These are phyloP conservation scores for Nannospalax galili DNA, from an alignment of 2,113 vertebrate genomes.

Conservation along the genomic window DNA sequence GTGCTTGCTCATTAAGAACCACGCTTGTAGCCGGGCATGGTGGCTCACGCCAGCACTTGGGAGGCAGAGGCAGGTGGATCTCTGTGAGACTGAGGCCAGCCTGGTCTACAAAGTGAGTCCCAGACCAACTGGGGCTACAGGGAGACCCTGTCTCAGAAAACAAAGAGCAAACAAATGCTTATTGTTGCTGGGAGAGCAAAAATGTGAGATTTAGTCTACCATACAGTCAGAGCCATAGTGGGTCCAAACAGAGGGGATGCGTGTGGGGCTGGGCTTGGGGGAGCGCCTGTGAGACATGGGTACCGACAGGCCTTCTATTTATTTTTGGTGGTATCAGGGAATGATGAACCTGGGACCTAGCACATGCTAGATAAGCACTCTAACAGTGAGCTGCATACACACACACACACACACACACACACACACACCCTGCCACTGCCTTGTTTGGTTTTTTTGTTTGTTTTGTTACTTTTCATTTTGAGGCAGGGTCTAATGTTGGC, in stretches of 20 bases:
- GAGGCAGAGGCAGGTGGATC: too few relatives aligned
- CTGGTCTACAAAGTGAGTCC: too few relatives aligned
- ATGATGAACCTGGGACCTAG: background rate
- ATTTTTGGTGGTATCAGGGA: background rate
- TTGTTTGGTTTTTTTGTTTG: too few relatives aligned
- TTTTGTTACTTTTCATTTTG: background rate
- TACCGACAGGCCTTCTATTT: rapidly evolving
- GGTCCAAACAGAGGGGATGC: rapidly evolving
- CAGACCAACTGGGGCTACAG: too few relatives aligned
- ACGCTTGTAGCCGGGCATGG: background rate
- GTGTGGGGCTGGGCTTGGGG: rapidly evolving
- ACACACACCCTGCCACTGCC: background rate
- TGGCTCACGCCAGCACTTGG: too few relatives aligned
- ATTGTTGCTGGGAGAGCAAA: background rate
- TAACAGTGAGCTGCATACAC: background rate
- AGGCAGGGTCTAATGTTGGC: background rate
- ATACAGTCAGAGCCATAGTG: rapidly evolving
- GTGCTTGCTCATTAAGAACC: background rate
- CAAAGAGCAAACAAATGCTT: too few relatives aligned
- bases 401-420: too few relatives aligned
- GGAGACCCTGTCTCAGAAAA: too few relatives aligned
- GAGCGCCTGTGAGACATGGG: background rate
- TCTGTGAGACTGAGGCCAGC: too few relatives aligned
- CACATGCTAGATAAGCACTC: background rate
- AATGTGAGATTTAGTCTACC: rapidly evolving